phyloP scores from a whole-genome alignment of 2,797 vertebrate species.

The Emydoidea blandingii region DNA sequence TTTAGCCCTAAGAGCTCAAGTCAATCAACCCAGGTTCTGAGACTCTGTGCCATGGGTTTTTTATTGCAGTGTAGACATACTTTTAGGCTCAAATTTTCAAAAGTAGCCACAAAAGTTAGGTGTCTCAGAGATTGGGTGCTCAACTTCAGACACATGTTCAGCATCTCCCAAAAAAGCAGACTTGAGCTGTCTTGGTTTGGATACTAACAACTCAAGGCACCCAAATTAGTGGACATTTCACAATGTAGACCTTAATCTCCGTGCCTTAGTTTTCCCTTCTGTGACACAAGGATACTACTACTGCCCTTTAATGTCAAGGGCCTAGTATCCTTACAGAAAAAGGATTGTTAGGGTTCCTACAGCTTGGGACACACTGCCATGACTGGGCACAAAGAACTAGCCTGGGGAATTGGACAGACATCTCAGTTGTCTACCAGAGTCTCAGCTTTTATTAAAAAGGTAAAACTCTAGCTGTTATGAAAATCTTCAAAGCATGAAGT shows the following conservation, averaged over 20 bases:
- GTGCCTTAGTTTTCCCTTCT: neutral
- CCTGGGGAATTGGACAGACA: neutral
- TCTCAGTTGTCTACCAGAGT: neutral
- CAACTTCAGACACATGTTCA: too few species aligned
- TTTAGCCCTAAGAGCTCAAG: too few species aligned
- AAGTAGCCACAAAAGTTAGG: too few species aligned
- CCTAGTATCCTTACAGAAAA: neutral
- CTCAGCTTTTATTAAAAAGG: neutral
- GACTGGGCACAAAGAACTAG: neutral
- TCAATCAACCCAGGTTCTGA: too few species aligned
- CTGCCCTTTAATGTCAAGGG: neutral
- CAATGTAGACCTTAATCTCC: too few species aligned
- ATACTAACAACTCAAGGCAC: neutral
- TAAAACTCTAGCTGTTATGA: neutral
- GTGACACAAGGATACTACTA: neutral
- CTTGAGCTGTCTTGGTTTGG: too few species aligned
- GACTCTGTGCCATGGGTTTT: too few species aligned
- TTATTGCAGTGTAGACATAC: too few species aligned
- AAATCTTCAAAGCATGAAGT: neutral
- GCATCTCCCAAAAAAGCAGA: too few species aligned
- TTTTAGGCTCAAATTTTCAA: too few species aligned
- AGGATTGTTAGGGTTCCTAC: neutral
- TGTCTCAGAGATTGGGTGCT: too few species aligned
- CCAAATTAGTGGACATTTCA: neutral
- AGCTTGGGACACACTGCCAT: neutral